Conservation (phyloP, 1,140 invertebrate genomes). For the Atopsyche davidsoni region DNA sequence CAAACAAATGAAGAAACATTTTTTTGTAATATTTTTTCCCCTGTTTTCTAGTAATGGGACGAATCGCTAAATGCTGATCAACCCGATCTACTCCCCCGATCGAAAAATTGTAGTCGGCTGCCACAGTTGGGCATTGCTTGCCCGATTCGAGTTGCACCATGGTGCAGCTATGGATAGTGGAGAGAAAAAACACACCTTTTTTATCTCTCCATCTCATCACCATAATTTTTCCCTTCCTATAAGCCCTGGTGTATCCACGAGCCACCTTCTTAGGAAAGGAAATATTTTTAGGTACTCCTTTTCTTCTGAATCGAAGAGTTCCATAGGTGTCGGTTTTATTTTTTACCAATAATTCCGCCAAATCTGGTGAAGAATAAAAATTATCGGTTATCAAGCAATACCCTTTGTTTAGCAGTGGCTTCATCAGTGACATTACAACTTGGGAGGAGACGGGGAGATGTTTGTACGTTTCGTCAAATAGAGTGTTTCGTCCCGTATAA, state of each 20-base stretch:
- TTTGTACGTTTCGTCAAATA: conserved; percentile 13
- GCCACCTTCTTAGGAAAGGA: conserved; percentile 15
- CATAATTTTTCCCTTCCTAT: conserved; percentile 17
- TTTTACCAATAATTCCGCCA: conserved; percentile 11
- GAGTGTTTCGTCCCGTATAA: conserved; percentile 20
- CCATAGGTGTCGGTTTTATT: conserved; percentile 22
- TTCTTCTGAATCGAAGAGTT: conserved; percentile 13
- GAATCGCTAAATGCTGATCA: conserved; percentile 11
- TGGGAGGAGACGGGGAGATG: conserved; percentile 19
- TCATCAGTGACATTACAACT: conserved; percentile 21
- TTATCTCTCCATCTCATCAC: conserved; percentile 19
- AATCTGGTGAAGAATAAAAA: conserved; percentile 20
- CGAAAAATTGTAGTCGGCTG: conserved; percentile 14
- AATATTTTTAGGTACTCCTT: conserved; percentile 15
- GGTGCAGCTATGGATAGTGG: conserved; percentile 18
- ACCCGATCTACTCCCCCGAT: conserved; percentile 14
- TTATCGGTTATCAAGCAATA: conserved; percentile 13
- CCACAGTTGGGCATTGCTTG: conserved; percentile 8
- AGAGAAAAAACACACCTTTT: conserved; percentile 16
- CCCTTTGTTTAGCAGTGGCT: conserved; percentile 11
- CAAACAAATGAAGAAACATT: conserved; percentile 18
- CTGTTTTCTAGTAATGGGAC: conserved; percentile 11
- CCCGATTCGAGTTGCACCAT: conserved; percentile 8
- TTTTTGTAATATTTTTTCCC: conserved; percentile 14
- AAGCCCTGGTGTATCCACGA: conserved; percentile 11